Base-by-base conservation (phyloP, 2,797 vertebrate species). In the Cheirogaleus major region DNA sequence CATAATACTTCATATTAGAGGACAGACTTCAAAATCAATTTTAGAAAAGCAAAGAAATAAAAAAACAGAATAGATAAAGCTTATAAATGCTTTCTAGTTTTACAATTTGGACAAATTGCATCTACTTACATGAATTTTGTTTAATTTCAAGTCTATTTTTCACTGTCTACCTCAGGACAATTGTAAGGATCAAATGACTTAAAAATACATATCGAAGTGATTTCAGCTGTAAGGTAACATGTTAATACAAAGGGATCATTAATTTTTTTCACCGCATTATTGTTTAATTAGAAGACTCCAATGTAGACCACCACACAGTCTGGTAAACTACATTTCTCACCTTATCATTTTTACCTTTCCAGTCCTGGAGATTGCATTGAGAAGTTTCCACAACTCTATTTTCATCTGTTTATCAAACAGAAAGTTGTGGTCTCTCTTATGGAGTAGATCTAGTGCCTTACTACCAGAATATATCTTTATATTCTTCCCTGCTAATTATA, bases 311-410 rank as follows among this genome's bases (percentile, higher is more conserved):
- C 4, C 3, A 4, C 17, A n/a, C 15, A 57, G 14, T 13, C 10
- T 17, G 3, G 0, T 17, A 0, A 50, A 0, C 25, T 43, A 4
- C 2, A 15, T 50, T 18, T 81, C 30, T 81, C 10, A 52, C 30
- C 11, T 2, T 2, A 15, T 12, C 1, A 73, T 57, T 7, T n/a
- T 41, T 52, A 45, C 1, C 52, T 86, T 83, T 35, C 76, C 27
- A 80, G 50, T 69, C 8, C 22, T 92, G 1, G 32, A 35, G 14
- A 48, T 43, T 41, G 67, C 38, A 41, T 10, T 55, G 30, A 41
- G 22, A 89, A 72, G 7, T 52, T 5, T 48, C 12, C 30, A 61
- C 4, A 85, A 18, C 2, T 57, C 32, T 76, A 2, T 63, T 63
- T 90, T 73, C 17, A 69, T 1, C 1, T 4, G 2, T 43, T 61